Percentiles rank a stretch among this genome's conserved stretches.
These are phyloP conservation scores for Bimastos eiseni DNA, from an alignment of 2,888 invertebrate species.

Conservation along the genomic window DNA sequence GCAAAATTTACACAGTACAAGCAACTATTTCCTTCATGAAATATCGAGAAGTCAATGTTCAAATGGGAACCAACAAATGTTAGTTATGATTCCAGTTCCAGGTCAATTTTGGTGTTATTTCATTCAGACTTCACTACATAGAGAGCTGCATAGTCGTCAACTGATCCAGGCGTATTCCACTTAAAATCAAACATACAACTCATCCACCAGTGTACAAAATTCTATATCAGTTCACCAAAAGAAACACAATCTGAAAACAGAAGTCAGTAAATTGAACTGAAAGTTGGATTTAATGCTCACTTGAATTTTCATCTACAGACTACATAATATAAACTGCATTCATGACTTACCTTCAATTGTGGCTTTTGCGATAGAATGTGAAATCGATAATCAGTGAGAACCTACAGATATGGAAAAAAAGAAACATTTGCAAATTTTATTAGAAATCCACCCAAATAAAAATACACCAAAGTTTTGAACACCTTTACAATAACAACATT, in stretches of 20 bases:
- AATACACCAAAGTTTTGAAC: too few species aligned
- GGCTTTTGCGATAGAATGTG: not conserved
- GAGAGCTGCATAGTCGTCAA: not conserved
- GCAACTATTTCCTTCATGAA: not conserved
- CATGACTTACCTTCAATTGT: constrained; percentile 3
- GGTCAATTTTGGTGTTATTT: too few species aligned
- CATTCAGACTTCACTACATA: not conserved
- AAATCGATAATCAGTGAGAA: constrained; percentile 16
- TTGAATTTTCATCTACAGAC: not conserved
- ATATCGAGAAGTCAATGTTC: not conserved
- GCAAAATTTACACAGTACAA: not conserved
- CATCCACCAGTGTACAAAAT: not conserved
- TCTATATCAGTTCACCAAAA: too few species aligned
- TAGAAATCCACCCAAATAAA: not conserved
- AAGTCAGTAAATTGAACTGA: not conserved
- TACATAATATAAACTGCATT: too few species aligned
- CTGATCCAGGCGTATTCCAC: not conserved
- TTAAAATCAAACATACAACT: not conserved
- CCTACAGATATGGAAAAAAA: not conserved
- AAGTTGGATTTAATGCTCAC: not conserved
- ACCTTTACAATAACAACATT: too few species aligned
- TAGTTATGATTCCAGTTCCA: too few species aligned
- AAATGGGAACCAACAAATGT: not conserved
- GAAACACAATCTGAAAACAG: not conserved
- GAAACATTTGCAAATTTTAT: not conserved